These are phyloP conservation scores for Drosophila lacteicornis DNA, from an alignment of 1,140 invertebrate species.

Conservation along the genomic window DNA sequence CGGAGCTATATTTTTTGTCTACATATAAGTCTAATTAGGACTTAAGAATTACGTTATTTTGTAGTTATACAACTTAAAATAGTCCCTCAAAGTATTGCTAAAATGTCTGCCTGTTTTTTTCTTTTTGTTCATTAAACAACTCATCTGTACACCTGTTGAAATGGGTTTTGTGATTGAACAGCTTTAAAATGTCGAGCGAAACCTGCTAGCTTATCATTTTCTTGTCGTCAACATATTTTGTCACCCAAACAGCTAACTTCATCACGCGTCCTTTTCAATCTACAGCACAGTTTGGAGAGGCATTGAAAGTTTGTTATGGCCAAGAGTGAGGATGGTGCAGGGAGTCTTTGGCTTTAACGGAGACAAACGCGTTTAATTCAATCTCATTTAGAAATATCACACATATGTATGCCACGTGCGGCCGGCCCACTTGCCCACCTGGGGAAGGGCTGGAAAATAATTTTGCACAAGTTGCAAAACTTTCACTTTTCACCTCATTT, in stretches of 20 bases:
- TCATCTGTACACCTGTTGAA: slow-evolving; percentile 9
- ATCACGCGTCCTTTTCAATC: slow-evolving; percentile 26
- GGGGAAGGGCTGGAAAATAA: slow-evolving; percentile 18
- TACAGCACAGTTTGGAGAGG: slow-evolving; percentile 1
- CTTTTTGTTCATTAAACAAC: not conserved
- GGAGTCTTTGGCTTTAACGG: slow-evolving; percentile 10
- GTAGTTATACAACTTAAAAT: not conserved
- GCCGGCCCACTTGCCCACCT: slow-evolving; percentile 24
- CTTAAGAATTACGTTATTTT: not conserved
- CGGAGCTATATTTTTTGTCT: not conserved
- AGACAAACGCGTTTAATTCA: slow-evolving; percentile 48
- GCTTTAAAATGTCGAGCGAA: not conserved
- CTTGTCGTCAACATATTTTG: slow-evolving; percentile 1
- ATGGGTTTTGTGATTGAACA: not conserved
- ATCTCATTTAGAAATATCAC: slow-evolving; percentile 45
- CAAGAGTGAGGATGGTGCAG: slow-evolving; percentile 25
- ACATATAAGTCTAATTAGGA: slow-evolving; percentile 1
- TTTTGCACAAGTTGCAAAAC: slow-evolving; percentile 55
- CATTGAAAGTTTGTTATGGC: slow-evolving; percentile 29
- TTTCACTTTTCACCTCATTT: slow-evolving; percentile 73
- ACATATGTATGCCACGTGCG: slow-evolving; percentile 57
- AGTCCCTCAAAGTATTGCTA: no score
- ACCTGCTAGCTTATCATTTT: slow-evolving; percentile 1
- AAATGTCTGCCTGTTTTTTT: no score
- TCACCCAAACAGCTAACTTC: slow-evolving; percentile 9